These are phyloP conservation scores for Thaumetopoea pityocampa DNA, from an alignment of 1,140 invertebrate species.

Conservation along the genomic window DNA sequence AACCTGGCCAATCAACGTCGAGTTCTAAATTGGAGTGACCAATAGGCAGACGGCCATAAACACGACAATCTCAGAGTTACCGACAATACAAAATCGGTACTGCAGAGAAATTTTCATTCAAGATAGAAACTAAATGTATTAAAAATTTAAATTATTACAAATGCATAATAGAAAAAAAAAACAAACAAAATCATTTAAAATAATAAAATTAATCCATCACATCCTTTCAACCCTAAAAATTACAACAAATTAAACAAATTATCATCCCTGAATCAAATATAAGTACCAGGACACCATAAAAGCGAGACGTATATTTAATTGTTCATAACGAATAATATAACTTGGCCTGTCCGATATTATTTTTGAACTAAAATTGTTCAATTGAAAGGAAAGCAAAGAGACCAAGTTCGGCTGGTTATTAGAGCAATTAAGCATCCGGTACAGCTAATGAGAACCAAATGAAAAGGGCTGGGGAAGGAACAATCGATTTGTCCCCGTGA, in stretches of 20 bases:
- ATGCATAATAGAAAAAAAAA: too few species aligned
- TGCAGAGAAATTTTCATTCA: too few species aligned
- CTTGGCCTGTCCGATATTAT: slow-evolving; percentile 21
- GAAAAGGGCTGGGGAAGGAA: slow-evolving; percentile 41
- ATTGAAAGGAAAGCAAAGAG: slow-evolving; percentile 33
- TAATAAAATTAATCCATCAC: slow-evolving; percentile 11
- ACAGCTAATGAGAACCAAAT: slow-evolving; percentile 60
- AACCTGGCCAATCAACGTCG: too few species aligned
- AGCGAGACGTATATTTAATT: slow-evolving; percentile 29
- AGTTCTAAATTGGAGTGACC: too few species aligned
- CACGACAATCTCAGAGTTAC: too few species aligned
- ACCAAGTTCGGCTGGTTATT: slow-evolving; percentile 36
- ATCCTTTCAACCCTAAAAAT: slow-evolving; percentile 13
- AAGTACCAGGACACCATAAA: slow-evolving; percentile 23
- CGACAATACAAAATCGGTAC: too few species aligned
- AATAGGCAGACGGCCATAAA: too few species aligned
- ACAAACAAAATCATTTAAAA: too few species aligned
- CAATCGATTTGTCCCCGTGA: slow-evolving; percentile 63
- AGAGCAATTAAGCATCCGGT: slow-evolving; percentile 58
- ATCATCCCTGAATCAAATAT: slow-evolving; percentile 28
- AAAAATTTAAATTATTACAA: too few species aligned
- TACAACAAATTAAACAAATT: slow-evolving; percentile 23
- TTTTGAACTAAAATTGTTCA: slow-evolving; percentile 5
- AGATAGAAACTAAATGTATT: too few species aligned
- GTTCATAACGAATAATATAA: slow-evolving; percentile 34